Conservation (phyloP, 1,140 invertebrate genomes). For the Trissolcus basalis region DNA sequence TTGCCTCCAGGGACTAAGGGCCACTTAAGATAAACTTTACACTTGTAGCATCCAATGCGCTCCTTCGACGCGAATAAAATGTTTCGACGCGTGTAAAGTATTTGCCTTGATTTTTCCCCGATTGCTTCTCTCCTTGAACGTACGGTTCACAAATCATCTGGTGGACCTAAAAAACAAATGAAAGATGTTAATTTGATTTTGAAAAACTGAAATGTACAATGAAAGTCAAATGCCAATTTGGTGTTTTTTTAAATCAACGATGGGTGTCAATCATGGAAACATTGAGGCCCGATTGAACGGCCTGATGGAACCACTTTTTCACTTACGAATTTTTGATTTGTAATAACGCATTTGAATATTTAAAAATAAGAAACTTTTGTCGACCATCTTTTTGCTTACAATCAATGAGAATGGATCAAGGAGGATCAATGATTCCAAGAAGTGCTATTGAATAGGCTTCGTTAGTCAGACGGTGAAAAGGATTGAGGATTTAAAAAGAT, state of each 20-base stretch:
- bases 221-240: no score
- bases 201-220: not conserved
- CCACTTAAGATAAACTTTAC: slow-evolving; percentile 53
- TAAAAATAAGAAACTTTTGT: slow-evolving; percentile 21
- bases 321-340: not conserved
- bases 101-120: not conserved
- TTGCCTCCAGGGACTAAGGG: slow-evolving; percentile 29
- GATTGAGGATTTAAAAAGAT: slow-evolving; percentile 45
- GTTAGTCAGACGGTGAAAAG: slow-evolving; percentile 42
- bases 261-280: no score
- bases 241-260: no score
- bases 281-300: no score
- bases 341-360: slow-evolving; percentile 37
- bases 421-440: slow-evolving; percentile 47
- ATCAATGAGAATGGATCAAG: slow-evolving; percentile 45
- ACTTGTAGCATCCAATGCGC: slow-evolving; percentile 36
- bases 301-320: not conserved
- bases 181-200: not conserved
- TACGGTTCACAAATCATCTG: no score
- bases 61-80: not conserved
- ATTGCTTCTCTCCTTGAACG: no score
- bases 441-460: slow-evolving; percentile 44
- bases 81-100: slow-evolving; percentile 14
- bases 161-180: no score
- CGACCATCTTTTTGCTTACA: slow-evolving; percentile 20